Evolutionary conservation across 2,888 invertebrate genomes (phyloP).

Genomic region (Phengaris arion): DNA sequence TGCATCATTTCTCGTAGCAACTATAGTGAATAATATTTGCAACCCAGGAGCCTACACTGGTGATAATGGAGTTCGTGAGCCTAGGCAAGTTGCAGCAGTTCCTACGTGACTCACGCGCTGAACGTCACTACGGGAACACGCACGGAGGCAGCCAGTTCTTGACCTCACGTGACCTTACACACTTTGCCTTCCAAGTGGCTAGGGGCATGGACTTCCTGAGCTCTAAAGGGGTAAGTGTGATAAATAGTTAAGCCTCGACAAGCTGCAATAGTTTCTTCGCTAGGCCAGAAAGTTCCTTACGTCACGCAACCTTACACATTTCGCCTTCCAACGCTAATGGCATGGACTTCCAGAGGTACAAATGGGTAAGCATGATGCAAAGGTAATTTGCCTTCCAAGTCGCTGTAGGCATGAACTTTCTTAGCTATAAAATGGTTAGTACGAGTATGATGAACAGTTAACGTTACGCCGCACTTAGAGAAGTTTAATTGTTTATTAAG

Average conservation of each 20-base stretch:
- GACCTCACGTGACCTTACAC: constrained; percentile 91
- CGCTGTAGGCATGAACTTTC: too few species aligned
- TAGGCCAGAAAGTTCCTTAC: constrained; percentile 84
- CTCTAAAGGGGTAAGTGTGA: constrained; percentile 85
- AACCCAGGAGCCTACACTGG: constrained; percentile 88
- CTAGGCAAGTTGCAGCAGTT: constrained; percentile 94
- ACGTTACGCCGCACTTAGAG: too few species aligned
- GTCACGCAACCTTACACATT: constrained; percentile 69
- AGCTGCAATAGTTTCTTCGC: too few species aligned
- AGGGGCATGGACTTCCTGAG: constrained; percentile 93
- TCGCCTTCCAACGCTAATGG: background rate
- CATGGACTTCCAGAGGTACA: constrained; percentile 69
- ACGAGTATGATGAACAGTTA: too few species aligned
- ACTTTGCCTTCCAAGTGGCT: constrained; percentile 94
- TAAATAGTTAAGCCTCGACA: too few species aligned
- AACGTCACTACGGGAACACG: constrained; percentile 88
- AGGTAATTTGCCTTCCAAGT: too few species aligned
- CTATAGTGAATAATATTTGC: background rate
- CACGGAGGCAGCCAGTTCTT: constrained; percentile 87
- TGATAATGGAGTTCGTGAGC: constrained; percentile 94
- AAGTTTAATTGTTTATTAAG: too few species aligned
- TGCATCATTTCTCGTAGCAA: too few species aligned
- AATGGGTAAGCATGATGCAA: too few species aligned
- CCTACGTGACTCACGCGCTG: constrained; percentile 90
- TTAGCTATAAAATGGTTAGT: too few species aligned